Evolutionary conservation across 2,888 invertebrate species (phyloP), one percentile per base, ranked within the genome.

Genomic region (Macrophya annulata): DNA sequence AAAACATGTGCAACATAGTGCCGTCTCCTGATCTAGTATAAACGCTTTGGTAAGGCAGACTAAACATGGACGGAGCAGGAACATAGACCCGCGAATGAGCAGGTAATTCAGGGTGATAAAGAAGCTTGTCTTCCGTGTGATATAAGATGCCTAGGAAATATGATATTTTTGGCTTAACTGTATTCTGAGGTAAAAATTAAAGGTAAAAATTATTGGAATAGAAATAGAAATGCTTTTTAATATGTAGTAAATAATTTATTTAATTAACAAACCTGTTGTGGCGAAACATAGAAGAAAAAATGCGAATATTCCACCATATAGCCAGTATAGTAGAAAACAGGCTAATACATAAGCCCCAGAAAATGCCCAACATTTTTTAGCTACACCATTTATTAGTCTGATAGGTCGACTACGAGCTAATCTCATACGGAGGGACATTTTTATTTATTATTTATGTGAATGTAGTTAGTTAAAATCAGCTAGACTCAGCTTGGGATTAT

Each of bases 31-130:
- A 96, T 91, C 96, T 96, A 81, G 97, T 96, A 90, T 95, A 96
- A 62, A 97, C 94, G 91, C 97, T 98, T 94, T 99, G 98, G 94
- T 97, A 98, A 17, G 98, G 98, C 89, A 99, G 94, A 90, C 97
- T 97, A 92, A 97, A 97, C 93, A 96, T 96, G 85, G 97, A 96
- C 12, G 99, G 99, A 87, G 97, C 96, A 86, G 98, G 97, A 86
- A 99, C 97, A 93, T 97, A 98, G 74, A 97, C 95, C 88, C 99
- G 95, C 0, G 99, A 98, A 93, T 98, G 98, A 21, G 96, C 95
- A 55, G 99, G 99, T 90, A 98, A 95, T 91, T 98, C 97, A 4
- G 99, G 99, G 93, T 98, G 98, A 93, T 97, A 99, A 4, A 99
- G 94, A 74, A 99, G 94, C 90, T 96, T 95, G 93, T 98, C 99